Evolutionary conservation across 2,888 invertebrate genomes (phyloP).

Genomic region (Anticlea derivata): DNA sequence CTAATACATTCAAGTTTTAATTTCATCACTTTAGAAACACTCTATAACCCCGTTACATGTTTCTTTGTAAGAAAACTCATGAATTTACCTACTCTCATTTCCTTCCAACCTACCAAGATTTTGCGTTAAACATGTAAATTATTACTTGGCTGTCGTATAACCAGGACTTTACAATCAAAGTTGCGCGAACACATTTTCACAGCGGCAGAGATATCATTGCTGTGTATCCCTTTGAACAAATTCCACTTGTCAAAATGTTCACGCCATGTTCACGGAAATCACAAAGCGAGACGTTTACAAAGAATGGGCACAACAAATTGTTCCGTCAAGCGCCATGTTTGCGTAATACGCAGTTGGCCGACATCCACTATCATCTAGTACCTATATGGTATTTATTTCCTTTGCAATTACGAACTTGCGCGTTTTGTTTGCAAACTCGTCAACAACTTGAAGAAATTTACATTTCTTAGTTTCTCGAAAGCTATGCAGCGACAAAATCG

Average conservation of each 20-base stretch:
- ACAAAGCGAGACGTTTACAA: conserved; percentile 77
- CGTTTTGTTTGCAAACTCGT: no score
- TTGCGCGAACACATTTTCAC: conserved; percentile 40
- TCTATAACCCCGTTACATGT: conserved; percentile 9
- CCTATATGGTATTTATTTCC: conserved; percentile 30
- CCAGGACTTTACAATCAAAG: conserved; percentile 38
- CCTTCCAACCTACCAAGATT: conserved; percentile 17
- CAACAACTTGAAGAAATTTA: no score
- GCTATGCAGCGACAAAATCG: no score
- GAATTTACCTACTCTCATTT: conserved; percentile 18
- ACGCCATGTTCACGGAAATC: conserved; percentile 71
- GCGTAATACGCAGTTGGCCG: conserved; percentile 62
- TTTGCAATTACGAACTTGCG: no score
- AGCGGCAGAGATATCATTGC: conserved; percentile 55
- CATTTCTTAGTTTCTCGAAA: no score
- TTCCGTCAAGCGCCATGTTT: conserved; percentile 69
- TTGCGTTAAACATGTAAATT: conserved; percentile 21
- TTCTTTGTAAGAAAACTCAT: conserved; percentile 16
- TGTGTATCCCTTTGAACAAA: conserved; percentile 65
- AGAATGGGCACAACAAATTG: conserved; percentile 77
- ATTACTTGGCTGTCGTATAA: conserved; percentile 18
- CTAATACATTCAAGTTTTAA: no score
- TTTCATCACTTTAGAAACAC: no score
- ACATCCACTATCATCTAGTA: conserved; percentile 58
- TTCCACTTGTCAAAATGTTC: conserved; percentile 79